These are phyloP conservation scores for Podotricha telesiphe DNA, from an alignment of 2,888 invertebrate species.

Conservation along the genomic window DNA sequence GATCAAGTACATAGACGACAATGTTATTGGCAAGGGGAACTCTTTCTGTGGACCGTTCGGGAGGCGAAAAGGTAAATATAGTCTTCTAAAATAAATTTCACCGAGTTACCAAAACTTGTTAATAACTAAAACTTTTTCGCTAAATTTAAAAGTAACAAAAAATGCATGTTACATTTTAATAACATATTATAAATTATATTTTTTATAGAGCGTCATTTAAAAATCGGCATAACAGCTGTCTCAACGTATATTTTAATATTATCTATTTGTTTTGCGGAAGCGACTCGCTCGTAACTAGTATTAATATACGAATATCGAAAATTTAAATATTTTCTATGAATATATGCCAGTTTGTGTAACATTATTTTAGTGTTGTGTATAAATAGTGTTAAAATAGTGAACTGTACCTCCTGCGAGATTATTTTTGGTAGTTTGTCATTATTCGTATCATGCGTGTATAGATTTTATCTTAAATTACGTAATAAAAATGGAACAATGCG, in stretches of 20 bases:
- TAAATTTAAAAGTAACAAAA: background rate
- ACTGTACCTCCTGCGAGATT: constrained; percentile 19
- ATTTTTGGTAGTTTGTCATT: constrained; percentile 14
- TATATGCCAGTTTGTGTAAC: background rate
- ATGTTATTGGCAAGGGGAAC: constrained; percentile 90
- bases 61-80: constrained; percentile 87
- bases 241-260: constrained; percentile 13
- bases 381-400: constrained; percentile 7
- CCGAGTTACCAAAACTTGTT: background rate
- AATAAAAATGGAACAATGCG: background rate
- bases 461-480: background rate
- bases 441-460: background rate
- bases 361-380: background rate
- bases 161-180: background rate
- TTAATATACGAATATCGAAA: constrained; percentile 13
- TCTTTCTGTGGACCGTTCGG: constrained; percentile 93
- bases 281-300: constrained; percentile 14
- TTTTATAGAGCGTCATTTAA: background rate
- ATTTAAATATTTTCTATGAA: constrained; percentile 26
- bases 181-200: background rate
- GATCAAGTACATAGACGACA: constrained; percentile 91
- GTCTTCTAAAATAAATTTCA: constrained; percentile 10
- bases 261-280: constrained; percentile 26
- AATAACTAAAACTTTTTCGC: constrained; percentile 2
- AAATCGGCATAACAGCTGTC: constrained; percentile 18